Base-by-base conservation (phyloP, 2,113 vertebrate species). In the Calidris pygmaea region DNA sequence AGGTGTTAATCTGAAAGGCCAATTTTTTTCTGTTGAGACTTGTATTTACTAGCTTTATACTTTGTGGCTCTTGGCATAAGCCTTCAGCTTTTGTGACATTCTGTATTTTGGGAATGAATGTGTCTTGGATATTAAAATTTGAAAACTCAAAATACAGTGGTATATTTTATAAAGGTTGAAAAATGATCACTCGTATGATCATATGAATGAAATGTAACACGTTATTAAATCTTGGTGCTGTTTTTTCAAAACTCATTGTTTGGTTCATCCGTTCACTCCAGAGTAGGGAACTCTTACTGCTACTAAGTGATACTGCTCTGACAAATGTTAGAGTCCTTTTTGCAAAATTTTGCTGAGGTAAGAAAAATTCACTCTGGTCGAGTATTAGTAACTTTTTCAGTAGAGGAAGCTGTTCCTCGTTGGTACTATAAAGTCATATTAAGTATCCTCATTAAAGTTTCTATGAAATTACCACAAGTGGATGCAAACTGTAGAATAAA, bases 341-440 rank as follows among this genome's bases (percentile, higher is more conserved):
- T 18, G 37, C 52, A 60, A 48, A 24, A 43, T 48, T 47, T 29
- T 86, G 29, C 32, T 50, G 59, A 78, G 55, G 21, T 86, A 30
- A 47, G 67, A 85, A 55, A 14, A 82, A 19, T 0, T 3, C 6
- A 3, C 21, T 75, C 15, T 1, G 1, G 10, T 78, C 2, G 0
- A 60, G 34, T 48, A 43, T 71, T 30, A 5, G 4, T n/a, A 18
- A 32, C 14, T 24, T 21, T 29, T 56, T 26, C 26, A 16, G 48
- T 43, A 56, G 73, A 53, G 35, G 47, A 72, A 24, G 26, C 13
- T 87, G 37, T 79, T 84, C 26, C 26, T 59, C 39, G 52, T 6
- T 80, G 75, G 35, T 89, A 37, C 22, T 52, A 48, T 1, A 50
- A 67, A 63, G 59, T 13, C 10, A 3, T 59, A 3, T 74, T 45